Base-by-base conservation (phyloP, 2,888 invertebrate genomes). In the Mythimna loreyi region DNA sequence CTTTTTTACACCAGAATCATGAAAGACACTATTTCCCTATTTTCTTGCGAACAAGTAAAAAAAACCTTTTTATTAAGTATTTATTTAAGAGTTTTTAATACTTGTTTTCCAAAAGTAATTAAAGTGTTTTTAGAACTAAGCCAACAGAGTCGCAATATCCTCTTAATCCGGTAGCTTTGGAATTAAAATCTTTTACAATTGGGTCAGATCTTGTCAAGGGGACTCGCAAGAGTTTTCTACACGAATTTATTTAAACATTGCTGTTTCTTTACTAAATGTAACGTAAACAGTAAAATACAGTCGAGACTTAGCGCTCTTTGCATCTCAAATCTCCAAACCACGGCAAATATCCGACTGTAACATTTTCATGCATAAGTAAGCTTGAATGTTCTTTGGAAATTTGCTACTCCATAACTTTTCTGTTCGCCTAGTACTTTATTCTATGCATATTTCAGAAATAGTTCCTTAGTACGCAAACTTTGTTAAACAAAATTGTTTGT, bases 161-260 rank as follows among this genome's bases (percentile, higher is more conserved):
- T 45, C 23, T 28, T 50, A 70, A 60, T 62, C 62, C 40, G 13
- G 47, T 11, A 61, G 60, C 59, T 70, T 71, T 55, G 28, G 40
- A 74, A 72, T 72, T 65, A 72, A 67, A 75, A 67, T 80, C 71
- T 78, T 70, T 75, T 59, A 67, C 58, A 81, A 69, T 75, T 81
- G 62, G 78, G 75, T 78, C 75, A 80, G 62, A 81, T 72, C 68
- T 69, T 81, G 59, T 72, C 53, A 62, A 49, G 55, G 28, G 16
- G 30, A 36, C 3, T 72, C 47, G 45, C 9, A 65, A n/a, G 33
- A 43, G 40, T 62, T 62, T 65, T 62, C 58, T 66, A 47, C 53
- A 67, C n/a, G 47, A 69, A 72, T 67, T 69, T 60, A 59, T 75
- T 62, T 60, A 59, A 71, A 68, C 59, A 52, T 30, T 58, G 21